Evolutionary conservation across 2,113 vertebrate species (phyloP).

Genomic region (Antennarius striatus): DNA sequence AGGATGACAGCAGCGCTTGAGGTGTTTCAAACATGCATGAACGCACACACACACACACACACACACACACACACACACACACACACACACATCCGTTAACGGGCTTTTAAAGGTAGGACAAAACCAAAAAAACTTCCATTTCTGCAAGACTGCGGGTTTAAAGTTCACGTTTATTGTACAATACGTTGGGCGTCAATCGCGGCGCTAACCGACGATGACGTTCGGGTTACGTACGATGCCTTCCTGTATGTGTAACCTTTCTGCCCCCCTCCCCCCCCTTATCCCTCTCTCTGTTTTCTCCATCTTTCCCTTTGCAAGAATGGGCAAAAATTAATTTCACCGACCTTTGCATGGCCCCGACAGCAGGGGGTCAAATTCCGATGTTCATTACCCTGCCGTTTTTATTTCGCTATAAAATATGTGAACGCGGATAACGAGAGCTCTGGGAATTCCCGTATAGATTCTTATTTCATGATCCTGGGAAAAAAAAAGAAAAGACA

Average conservation of each 20-base stretch:
- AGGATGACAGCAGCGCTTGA: conserved; percentile 66
- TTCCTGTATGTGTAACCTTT: conserved; percentile 52
- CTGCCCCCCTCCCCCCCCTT: neutral
- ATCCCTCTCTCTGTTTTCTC: neutral
- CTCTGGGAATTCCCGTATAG: conserved; percentile 67
- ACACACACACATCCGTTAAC: conserved; percentile 38
- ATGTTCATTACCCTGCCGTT: conserved; percentile 62
- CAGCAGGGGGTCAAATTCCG: conserved; percentile 66
- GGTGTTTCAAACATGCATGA: conserved; percentile 50
- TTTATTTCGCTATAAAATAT: conserved; percentile 70
- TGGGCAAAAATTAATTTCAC: conserved; percentile 72
- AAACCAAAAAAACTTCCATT: conserved; percentile 36
- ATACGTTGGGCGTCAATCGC: neutral
- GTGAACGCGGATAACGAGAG: conserved; percentile 70
- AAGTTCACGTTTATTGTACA: conserved; percentile 3
- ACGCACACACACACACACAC: conserved; percentile 21
- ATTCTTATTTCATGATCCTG: conserved; percentile 70
- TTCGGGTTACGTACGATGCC: conserved; percentile 31
- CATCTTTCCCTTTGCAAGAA: conserved; percentile 30
- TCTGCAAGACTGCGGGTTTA: conserved; percentile 39
- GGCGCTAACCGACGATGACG: conserved; percentile 16
- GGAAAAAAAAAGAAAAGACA: conserved; percentile 15
- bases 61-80: conserved; percentile 15
- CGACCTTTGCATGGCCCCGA: conserved; percentile 66
- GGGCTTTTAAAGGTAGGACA: conserved; percentile 51